Evolutionary conservation across 2,888 invertebrate species (phyloP).

Genomic region (Parnassius apollo): DNA sequence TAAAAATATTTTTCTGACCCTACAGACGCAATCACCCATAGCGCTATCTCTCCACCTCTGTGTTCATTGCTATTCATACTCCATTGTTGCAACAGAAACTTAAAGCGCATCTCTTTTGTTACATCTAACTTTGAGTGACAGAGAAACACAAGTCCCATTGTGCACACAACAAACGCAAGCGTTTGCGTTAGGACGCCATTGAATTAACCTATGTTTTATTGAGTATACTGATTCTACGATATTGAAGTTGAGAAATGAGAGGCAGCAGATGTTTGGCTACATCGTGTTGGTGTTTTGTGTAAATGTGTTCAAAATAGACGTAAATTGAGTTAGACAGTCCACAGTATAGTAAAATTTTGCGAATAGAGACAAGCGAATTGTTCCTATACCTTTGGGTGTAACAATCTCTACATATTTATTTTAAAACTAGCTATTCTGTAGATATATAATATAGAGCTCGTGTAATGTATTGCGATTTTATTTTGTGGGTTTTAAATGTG

Average conservation of each 20-base stretch:
- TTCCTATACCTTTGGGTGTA: no score
- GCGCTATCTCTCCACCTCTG: constrained; percentile 56
- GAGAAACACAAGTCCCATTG: constrained; percentile 54
- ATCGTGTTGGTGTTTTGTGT: background rate
- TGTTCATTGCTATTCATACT: constrained; percentile 42
- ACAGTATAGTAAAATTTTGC: no score
- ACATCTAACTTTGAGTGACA: constrained; percentile 58
- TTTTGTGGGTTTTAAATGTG: no score
- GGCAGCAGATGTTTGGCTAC: constrained; percentile 29
- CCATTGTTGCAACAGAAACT: constrained; percentile 56
- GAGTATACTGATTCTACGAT: constrained; percentile 29
- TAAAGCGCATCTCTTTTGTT: constrained; percentile 60
- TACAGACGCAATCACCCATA: constrained; percentile 53
- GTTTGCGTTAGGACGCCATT: constrained; percentile 27
- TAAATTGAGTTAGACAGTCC: background rate
- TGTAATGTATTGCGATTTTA: no score
- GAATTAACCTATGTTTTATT: constrained; percentile 26
- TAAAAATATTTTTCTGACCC: constrained; percentile 41
- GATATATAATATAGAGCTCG: no score
- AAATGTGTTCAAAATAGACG: background rate
- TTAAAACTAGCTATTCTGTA: no score
- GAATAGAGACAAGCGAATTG: background rate
- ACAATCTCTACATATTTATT: no score
- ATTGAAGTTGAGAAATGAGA: constrained; percentile 24
- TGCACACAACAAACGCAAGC: constrained; percentile 35